Base-by-base conservation (phyloP, 2,113 vertebrate genomes). In the Strix uralensis region DNA sequence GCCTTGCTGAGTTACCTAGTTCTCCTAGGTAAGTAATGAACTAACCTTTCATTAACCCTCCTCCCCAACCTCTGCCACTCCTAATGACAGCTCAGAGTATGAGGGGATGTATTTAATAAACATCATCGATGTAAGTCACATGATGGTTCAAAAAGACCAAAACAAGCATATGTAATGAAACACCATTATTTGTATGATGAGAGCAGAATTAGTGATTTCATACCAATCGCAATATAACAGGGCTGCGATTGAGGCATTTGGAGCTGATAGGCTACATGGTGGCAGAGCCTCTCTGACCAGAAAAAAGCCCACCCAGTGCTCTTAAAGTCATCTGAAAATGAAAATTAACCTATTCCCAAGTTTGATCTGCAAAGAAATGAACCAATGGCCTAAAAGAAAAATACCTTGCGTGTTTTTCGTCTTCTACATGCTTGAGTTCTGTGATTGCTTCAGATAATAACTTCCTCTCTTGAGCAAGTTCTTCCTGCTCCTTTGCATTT, bases 401-500 rank as follows among this genome's bases (percentile, higher is more conserved):
- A 44, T 95, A 98, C 98, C 98, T 98, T 71, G 55, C 80, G 66
- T 90, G 92, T 54, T 91, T 96, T 97, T 99, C 98, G 55, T 97
- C 88, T 20, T 99, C 98, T n/a, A 94, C 73, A 55, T 81, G 57
- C 65, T 98, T 95, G 4, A 97, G 97, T 81, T 98, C 95, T 92
- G 97, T 75, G 12, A 98, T 58, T 46, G 91, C 83, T 94, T 93
- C 95, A 27, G 86, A 96, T 51, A 99, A 77, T 47, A 97, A 95
- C 21, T 98, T 97, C 84, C 86, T 97, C 74, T 99, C 98, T 77
- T 71, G 23, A 49, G 86, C 92, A 5, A 97, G 52, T 75, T 98
- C 98, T 59, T 94, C 96, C 77, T 98, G 97, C 88, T 98, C 97
- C 90, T 97, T 98, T 25, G 71, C 86, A 94, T 98, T 98, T 85